phyloP scores from a whole-genome alignment of 2,888 invertebrate genomes.

The Drosophila limbata region DNA sequence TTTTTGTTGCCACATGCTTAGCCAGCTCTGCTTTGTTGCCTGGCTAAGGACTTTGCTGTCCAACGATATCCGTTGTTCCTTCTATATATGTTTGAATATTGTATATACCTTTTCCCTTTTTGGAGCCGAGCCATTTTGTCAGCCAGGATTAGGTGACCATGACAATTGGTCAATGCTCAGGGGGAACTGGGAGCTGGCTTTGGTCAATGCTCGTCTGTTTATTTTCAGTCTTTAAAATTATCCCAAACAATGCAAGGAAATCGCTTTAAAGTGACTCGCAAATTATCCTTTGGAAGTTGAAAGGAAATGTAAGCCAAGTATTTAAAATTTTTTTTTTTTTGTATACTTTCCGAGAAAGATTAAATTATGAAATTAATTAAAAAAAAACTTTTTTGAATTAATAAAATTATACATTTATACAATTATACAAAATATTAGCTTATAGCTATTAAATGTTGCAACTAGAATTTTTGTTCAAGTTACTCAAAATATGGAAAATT shows the following conservation, averaged over 20 bases:
- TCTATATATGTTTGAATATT: not conserved
- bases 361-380: not conserved
- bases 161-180: slow-evolving; percentile 61
- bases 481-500: too few relatives aligned
- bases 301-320: not conserved
- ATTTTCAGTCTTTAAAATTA: slow-evolving; percentile 42
- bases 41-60: slow-evolving; percentile 35
- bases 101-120: slow-evolving; percentile 5
- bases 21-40: slow-evolving; percentile 43
- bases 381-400: too few relatives aligned
- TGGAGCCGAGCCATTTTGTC: slow-evolving; percentile 50
- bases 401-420: too few relatives aligned
- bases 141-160: slow-evolving; percentile 76
- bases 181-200: not conserved
- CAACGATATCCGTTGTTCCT: slow-evolving; percentile 16
- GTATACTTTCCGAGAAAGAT: not conserved
- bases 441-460: too few relatives aligned
- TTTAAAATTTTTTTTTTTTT: not conserved
- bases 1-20: slow-evolving; percentile 52
- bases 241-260: not conserved
- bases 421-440: too few relatives aligned
- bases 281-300: slow-evolving; percentile 2
- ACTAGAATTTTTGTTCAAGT: too few relatives aligned
- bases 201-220: slow-evolving; percentile 10
- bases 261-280: slow-evolving; percentile 23